Evolutionary conservation across 2,113 vertebrate species (phyloP), one percentile per base, ranked within the genome.

Genomic region (Oriolus oriolus): DNA sequence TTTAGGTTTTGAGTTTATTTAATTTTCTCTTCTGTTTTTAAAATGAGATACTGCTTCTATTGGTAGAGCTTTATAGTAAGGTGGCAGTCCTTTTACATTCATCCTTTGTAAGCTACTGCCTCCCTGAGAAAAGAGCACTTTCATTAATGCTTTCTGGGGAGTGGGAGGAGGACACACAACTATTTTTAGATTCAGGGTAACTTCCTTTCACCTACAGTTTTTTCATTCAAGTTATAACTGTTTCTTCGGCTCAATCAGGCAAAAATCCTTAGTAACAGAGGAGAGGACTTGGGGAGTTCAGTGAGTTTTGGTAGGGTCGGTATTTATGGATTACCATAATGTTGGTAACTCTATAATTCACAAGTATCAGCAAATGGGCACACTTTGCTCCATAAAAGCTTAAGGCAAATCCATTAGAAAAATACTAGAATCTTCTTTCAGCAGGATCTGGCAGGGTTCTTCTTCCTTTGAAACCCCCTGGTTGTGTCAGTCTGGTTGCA

Each of bases 151-250:
- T 85, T 94, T 85, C 96, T 85, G 94, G 66, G 92, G 92, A 94
- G 95, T 97, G 84, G 96, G 94, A 95, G 95, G 91, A 96, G 92
- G 96, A 96, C 90, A 83, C 66, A 76, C 68, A 76, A 49, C 80
- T 90, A 83, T 90, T 92, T 95, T 92, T 96, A 97, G 93, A 45
- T 75, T 70, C 81, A 89, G 78, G 93, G 77, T 95, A 96, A 89
- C 90, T 96, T 94, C 80, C 77, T 91, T 94, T 97, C 95, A 95
- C 85, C 93, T 96, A 95, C 91, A 59, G n/a, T 76, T 94, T 96
- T 87, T 82, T 95, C 87, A 82, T 89, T 89, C 82, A 93, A 65
- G 75, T 73, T 76, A 71, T 50, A 96, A 30, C 84, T 85, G 53
- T 94, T 96, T 66, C 75, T 91, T 87, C 61, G 50, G 26, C 66